These are phyloP conservation scores for Ophioninae sp. DNA, from an alignment of 2,888 invertebrate species.

Conservation along the genomic window DNA sequence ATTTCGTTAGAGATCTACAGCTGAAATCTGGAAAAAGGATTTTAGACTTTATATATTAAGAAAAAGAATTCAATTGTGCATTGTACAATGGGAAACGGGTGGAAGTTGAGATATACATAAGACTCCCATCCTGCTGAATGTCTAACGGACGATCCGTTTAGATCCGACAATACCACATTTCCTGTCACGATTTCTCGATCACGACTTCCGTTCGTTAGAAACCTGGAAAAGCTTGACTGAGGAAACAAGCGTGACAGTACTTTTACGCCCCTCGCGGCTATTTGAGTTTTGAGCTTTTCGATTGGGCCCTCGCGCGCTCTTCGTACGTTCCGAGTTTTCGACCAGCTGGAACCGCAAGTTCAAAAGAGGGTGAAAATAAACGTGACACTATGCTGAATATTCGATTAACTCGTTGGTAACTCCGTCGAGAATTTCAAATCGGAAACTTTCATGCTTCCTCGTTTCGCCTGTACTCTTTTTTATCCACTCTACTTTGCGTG, in stretches of 20 bases:
- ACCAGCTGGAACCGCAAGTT: constrained; percentile 5
- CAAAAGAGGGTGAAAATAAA: constrained; percentile 29
- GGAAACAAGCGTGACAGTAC: constrained; percentile 50
- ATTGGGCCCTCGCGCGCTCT: constrained; percentile 9
- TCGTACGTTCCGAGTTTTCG: constrained; percentile 42
- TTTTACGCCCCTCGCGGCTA: constrained; percentile 40
- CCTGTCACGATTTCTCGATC: constrained; percentile 42
- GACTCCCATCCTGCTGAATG: neutral
- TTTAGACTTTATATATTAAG: neutral
- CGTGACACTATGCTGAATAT: constrained; percentile 67
- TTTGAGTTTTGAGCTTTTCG: constrained; percentile 41
- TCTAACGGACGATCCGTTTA: neutral
- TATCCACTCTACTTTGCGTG: neutral
- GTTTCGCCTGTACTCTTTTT: constrained; percentile 22
- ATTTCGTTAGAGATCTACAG: no score
- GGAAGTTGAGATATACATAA: neutral
- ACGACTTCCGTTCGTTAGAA: constrained; percentile 23
- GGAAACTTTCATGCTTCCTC: constrained; percentile 59
- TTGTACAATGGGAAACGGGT: neutral
- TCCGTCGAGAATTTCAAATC: constrained; percentile 67
- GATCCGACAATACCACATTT: constrained; percentile 12
- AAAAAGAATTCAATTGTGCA: neutral
- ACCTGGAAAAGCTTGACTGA: neutral
- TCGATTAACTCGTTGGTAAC: constrained; percentile 69
- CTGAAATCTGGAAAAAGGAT: neutral